Base-by-base conservation (phyloP, 1,140 invertebrate genomes). In the Drosophila pectinifera region DNA sequence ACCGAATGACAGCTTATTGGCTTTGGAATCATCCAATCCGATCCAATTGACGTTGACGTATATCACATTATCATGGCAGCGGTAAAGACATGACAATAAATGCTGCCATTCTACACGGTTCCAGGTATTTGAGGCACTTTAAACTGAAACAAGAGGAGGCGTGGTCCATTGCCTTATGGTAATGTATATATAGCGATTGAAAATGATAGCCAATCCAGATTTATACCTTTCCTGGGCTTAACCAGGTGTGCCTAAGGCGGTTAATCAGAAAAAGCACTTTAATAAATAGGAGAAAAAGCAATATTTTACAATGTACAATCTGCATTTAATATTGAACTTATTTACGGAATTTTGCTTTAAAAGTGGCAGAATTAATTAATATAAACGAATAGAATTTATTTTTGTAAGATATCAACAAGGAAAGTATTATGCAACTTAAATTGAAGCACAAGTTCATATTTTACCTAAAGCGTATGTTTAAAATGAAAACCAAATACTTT, bases 1-100 rank as follows among this genome's bases (percentile, higher is more conserved):
- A 79, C 48, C 63, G 83, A 88, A 86, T 88, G 77, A 64, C 82
- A 88, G 83, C 83, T 86, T 86, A 86, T 86, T 88, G 83, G 83
- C 83, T 86, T 86, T 83, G 63, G 76, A 70, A 88, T 80, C 83
- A 85, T 70, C 82, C 70, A 88, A 77, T 76, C 63, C 72, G 69
- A 73, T 74, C 74, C 74, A 78, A 89, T 88, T 82, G 83, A 86
- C 84, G 84, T 86, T 86, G 83, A 88, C 79, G 79, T 86, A 86
- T 88, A 88, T 88, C 83, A 83, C 83, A 86, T 83, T 88, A 86
- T 86, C 84, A 88, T 79, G 80, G 82, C 83, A 83, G 79, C 64
- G 64, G 65, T 41, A 49, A 78, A 83, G 79, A 73, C 83, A 79
- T 72, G 83, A 79, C 84, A 86, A 88, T 86, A 76, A 83, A 82